These are phyloP conservation scores for Deilephila elpenor DNA, from an alignment of 2,888 invertebrate species.

Conservation along the genomic window DNA sequence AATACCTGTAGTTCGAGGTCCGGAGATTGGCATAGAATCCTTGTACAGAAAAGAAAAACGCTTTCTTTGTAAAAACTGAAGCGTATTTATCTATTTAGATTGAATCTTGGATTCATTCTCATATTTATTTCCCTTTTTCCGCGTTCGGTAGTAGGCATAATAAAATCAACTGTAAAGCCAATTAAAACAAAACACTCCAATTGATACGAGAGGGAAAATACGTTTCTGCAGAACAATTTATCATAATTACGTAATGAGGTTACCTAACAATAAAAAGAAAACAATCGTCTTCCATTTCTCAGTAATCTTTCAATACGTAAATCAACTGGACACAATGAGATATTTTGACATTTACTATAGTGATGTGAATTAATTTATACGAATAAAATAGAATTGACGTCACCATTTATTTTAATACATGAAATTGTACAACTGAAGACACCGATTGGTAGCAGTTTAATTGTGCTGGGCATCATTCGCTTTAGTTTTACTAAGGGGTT, in stretches of 20 bases:
- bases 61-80: too few relatives aligned
- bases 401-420: neutral
- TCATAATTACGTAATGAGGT: neutral
- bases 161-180: neutral
- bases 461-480: too few relatives aligned
- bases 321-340: neutral
- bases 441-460: too few relatives aligned
- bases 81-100: too few relatives aligned
- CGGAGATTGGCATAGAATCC: too few relatives aligned
- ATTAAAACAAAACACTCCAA: neutral
- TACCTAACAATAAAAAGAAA: neutral
- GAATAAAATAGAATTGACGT: neutral
- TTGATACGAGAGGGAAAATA: neutral
- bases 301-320: neutral
- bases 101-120: too few relatives aligned
- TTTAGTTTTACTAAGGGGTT: too few relatives aligned
- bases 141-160: neutral
- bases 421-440: neutral
- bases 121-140: too few relatives aligned
- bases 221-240: neutral
- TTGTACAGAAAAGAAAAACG: too few relatives aligned
- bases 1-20: too few relatives aligned
- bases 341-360: slow-evolving; percentile 13
- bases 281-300: neutral
- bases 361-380: neutral